phyloP scores from a whole-genome alignment of 2,113 vertebrate genomes.

The Oostethus manadensis region DNA sequence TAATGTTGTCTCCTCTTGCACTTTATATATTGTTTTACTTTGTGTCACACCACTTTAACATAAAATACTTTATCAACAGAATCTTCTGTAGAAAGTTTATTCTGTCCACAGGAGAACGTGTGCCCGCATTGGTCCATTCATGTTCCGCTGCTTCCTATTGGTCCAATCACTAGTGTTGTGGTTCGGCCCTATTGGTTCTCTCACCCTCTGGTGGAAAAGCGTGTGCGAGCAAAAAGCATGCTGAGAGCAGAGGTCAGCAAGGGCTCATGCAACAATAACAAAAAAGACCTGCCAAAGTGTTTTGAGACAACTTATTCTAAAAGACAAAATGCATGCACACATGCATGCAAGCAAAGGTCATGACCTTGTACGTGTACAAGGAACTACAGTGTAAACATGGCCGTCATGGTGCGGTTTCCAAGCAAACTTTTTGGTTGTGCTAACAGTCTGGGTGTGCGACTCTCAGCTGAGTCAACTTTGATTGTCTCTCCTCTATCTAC shows the following conservation, averaged over 20 bases:
- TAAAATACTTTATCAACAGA: not conserved
- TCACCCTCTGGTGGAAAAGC: slow-evolving; percentile 53
- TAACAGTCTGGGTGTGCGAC: slow-evolving; percentile 62
- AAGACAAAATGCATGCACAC: slow-evolving; percentile 38
- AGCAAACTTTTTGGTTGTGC: slow-evolving; percentile 63
- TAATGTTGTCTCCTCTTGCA: not conserved
- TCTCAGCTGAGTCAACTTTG: slow-evolving; percentile 28
- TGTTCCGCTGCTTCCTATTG: slow-evolving; percentile 53
- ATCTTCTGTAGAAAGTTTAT: slow-evolving; percentile 64
- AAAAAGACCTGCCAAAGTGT: slow-evolving; percentile 57
- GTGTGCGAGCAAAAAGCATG: slow-evolving; percentile 52
- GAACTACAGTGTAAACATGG: slow-evolving; percentile 67
- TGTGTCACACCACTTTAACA: not conserved
- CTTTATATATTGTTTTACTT: not conserved
- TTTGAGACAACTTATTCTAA: slow-evolving; percentile 55
- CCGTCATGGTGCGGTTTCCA: slow-evolving; percentile 1
- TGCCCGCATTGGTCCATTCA: slow-evolving; percentile 58
- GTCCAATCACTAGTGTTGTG: slow-evolving; percentile 67
- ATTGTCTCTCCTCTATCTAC: slow-evolving; percentile 67
- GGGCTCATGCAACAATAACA: slow-evolving; percentile 68
- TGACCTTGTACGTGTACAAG: slow-evolving; percentile 46
- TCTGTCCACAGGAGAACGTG: slow-evolving; percentile 63
- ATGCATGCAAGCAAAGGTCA: slow-evolving; percentile 56
- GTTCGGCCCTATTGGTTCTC: slow-evolving; percentile 59
- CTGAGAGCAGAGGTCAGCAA: slow-evolving; percentile 67